These are phyloP conservation scores for Trachelus iudaicus DNA, from an alignment of 2,888 invertebrate species.

Conservation along the genomic window DNA sequence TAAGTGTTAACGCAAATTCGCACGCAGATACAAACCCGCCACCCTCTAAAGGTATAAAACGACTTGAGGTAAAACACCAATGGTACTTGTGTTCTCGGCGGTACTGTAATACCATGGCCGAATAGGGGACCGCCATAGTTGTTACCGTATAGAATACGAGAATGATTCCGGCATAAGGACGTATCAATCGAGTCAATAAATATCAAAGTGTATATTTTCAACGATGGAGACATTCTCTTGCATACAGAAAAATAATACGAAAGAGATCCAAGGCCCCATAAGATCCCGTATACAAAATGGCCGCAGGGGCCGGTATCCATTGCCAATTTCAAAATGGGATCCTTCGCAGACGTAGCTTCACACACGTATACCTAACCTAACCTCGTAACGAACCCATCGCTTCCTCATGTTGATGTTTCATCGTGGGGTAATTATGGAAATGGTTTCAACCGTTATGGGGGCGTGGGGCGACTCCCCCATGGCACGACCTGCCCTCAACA, in stretches of 20 bases:
- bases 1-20: slow-evolving; percentile 31
- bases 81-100: not conserved
- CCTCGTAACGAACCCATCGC: slow-evolving; percentile 9
- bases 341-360: not conserved
- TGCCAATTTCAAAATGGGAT: not conserved
- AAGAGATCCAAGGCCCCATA: not conserved
- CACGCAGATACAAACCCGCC: not conserved
- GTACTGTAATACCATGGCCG: not conserved
- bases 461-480: slow-evolving; percentile 42
- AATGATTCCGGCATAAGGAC: not conserved
- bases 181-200: not conserved
- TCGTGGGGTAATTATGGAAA: slow-evolving; percentile 56
- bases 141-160: not conserved
- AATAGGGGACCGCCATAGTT: not conserved
- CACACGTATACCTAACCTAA: not conserved
- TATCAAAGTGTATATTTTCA: not conserved
- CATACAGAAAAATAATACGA: not conserved
- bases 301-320: not conserved
- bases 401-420: slow-evolving; percentile 16
- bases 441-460: slow-evolving; percentile 56
- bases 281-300: not conserved
- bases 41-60: not conserved
- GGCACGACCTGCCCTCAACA: slow-evolving; percentile 41
- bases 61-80: not conserved
- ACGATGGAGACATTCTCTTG: not conserved